Conservation (phyloP, 2,797 vertebrate species). For the Petrocephalus schoutedeni region DNA sequence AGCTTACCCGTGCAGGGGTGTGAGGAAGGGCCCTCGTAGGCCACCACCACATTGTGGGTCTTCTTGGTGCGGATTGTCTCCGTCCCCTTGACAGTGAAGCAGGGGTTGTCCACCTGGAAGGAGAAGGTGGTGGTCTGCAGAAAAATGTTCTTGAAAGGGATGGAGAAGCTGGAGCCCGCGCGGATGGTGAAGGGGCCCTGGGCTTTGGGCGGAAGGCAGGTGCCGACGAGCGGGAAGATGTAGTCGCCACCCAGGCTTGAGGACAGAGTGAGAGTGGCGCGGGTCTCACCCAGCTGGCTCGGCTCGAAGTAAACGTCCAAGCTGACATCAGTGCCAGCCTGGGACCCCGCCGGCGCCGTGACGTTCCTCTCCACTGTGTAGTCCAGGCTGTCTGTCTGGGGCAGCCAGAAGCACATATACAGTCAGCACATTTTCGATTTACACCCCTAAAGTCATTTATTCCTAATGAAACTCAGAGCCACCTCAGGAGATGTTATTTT, state of each 20-base stretch:
- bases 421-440: not conserved
- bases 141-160: constrained; percentile 84
- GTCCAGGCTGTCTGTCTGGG: constrained; percentile 63
- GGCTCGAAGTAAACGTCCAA: constrained; percentile 78
- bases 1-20: constrained; percentile 62
- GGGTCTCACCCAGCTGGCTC: constrained; percentile 68
- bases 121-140: constrained; percentile 59
- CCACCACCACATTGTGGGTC: constrained; percentile 55
- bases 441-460: not conserved
- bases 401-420: not conserved
- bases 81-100: constrained; percentile 59
- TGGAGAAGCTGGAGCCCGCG: constrained; percentile 52
- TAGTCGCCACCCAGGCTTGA: constrained; percentile 66
- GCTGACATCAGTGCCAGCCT: constrained; percentile 59
- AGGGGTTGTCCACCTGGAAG: constrained; percentile 66
- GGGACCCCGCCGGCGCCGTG: constrained; percentile 47
- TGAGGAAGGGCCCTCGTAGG: constrained; percentile 52
- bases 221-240: constrained; percentile 66
- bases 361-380: constrained; percentile 67
- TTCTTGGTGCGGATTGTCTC: constrained; percentile 65
- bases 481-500: not conserved
- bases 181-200: constrained; percentile 73
- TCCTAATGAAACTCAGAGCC: not conserved
- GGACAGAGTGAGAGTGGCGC: constrained; percentile 57
- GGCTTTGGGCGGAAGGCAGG: constrained; percentile 66